A percentile compares a stretch with the other conserved stretches of the same genome.
These are phyloP conservation scores for Thunnus thynnus DNA, from an alignment of 2,113 vertebrate genomes.

Conservation along the genomic window DNA sequence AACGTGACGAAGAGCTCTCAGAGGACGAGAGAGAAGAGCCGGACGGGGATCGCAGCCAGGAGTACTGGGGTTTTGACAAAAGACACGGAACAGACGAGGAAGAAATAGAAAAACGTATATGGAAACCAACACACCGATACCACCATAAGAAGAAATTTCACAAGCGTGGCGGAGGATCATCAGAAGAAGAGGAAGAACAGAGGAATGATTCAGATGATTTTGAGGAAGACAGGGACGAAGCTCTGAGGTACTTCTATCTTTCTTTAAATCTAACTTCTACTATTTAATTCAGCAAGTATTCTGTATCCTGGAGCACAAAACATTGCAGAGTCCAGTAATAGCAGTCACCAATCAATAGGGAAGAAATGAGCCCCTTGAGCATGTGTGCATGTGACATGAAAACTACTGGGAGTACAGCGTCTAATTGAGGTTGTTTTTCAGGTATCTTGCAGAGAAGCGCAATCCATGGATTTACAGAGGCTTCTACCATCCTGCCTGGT, in stretches of 20 bases:
- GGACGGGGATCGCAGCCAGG: slow-evolving; percentile 66
- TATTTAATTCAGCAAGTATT: neutral
- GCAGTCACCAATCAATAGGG: neutral
- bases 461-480: slow-evolving; percentile 80
- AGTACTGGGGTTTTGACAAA: slow-evolving; percentile 62
- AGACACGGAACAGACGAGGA: slow-evolving; percentile 52
- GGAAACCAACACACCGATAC: slow-evolving; percentile 75
- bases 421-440: slow-evolving; percentile 48
- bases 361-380: neutral
- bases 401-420: neutral
- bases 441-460: slow-evolving; percentile 83
- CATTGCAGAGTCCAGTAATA: neutral
- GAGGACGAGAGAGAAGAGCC: slow-evolving; percentile 55
- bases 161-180: slow-evolving; percentile 59
- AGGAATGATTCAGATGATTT: slow-evolving; percentile 58
- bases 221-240: slow-evolving; percentile 60
- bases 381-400: neutral
- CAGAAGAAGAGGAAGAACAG: slow-evolving; percentile 66
- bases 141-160: slow-evolving; percentile 71
- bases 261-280: neutral
- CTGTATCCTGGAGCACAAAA: neutral
- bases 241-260: slow-evolving; percentile 65
- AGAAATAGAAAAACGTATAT: slow-evolving; percentile 68
- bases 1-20: slow-evolving; percentile 53
- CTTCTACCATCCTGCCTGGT: slow-evolving; percentile 87